Evolutionary conservation across 2,113 vertebrate species (phyloP).

Genomic region (Lonchura striata): DNA sequence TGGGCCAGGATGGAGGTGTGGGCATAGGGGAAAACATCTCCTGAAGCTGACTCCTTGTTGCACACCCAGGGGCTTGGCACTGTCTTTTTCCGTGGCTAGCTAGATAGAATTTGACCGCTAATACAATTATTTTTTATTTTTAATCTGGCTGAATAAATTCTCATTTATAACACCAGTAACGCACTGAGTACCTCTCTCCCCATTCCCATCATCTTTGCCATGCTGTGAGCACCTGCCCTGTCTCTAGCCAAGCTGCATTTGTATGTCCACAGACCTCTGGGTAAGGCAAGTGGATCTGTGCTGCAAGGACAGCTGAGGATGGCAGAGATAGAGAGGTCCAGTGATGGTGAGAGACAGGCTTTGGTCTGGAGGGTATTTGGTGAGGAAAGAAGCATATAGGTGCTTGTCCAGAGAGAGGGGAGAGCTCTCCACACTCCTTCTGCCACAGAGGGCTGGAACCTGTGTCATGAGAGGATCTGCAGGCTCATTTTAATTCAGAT

Average conservation of each 20-base stretch:
- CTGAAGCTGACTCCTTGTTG: no score
- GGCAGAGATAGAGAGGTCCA: neutral
- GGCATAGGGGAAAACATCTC: no score
- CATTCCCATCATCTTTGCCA: neutral
- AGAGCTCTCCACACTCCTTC: neutral
- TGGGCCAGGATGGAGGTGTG: no score
- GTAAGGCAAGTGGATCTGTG: neutral
- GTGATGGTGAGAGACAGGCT: neutral
- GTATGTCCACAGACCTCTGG: neutral
- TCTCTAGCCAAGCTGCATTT: neutral
- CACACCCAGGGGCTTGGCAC: no score
- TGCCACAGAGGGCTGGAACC: neutral
- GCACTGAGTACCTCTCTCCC: neutral
- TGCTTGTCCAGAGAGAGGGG: neutral
- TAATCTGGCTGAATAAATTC: no score
- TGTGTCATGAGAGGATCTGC: neutral
- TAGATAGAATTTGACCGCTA: no score
- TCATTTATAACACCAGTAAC: no score
- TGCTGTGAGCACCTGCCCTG: neutral
- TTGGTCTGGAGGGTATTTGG: neutral
- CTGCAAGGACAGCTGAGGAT: neutral
- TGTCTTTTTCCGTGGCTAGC: no score
- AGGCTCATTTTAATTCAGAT: neutral
- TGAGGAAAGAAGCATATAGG: rapidly evolving
- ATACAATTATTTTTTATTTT: no score